Conservation (phyloP, 1,140 invertebrate species). For the Nephila pilipes region DNA sequence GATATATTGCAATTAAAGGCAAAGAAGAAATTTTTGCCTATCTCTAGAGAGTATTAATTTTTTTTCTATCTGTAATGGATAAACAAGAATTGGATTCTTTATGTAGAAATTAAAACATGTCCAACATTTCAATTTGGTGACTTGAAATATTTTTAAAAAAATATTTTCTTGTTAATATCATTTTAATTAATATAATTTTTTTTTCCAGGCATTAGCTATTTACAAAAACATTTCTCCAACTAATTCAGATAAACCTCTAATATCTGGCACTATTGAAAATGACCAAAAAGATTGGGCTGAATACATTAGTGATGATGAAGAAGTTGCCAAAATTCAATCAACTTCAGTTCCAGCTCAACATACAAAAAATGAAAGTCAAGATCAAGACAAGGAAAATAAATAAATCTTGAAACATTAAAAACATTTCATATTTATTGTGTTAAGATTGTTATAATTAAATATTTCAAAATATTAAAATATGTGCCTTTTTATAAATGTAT, state of each 20-base stretch:
- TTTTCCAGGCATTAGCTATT: slow-evolving; percentile 86
- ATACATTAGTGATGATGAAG: slow-evolving; percentile 85
- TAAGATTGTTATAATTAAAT: slow-evolving; percentile 29
- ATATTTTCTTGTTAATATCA: too few relatives aligned
- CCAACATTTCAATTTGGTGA: too few relatives aligned
- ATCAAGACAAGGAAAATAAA: slow-evolving; percentile 19
- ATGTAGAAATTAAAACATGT: too few relatives aligned
- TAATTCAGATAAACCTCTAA: not conserved
- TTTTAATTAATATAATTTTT: not conserved
- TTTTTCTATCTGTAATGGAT: too few relatives aligned
- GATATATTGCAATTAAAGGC: too few relatives aligned
- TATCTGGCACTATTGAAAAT: slow-evolving; percentile 29
- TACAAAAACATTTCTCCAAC: slow-evolving; percentile 85
- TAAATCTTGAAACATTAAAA: not conserved
- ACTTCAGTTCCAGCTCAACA: not conserved
- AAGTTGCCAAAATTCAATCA: not conserved
- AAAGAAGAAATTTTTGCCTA: too few relatives aligned
- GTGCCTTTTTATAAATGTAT: not conserved
- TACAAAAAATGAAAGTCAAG: not conserved
- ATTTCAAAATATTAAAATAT: not conserved
- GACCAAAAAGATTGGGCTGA: slow-evolving; percentile 80
- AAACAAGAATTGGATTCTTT: too few relatives aligned
- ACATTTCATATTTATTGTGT: slow-evolving; percentile 38
- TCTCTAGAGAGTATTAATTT: too few relatives aligned
- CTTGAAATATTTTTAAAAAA: too few relatives aligned